phyloP scores from a whole-genome alignment of 2,888 invertebrate genomes.

The Teinopalpus imperialis region DNA sequence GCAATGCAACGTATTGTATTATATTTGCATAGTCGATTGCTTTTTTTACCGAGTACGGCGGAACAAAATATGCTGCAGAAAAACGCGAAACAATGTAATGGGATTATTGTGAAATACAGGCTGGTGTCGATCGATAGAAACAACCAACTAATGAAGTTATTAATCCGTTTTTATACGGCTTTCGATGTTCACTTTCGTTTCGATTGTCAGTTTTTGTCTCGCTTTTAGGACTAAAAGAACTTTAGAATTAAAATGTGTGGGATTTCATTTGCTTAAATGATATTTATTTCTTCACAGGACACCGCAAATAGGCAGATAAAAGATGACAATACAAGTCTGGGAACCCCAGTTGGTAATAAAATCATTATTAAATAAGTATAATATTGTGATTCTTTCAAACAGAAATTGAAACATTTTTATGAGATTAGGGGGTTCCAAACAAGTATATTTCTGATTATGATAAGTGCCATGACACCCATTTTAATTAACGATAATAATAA shows the following conservation, averaged over 20 bases:
- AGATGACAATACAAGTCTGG: slow-evolving; percentile 53
- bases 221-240: slow-evolving; percentile 40
- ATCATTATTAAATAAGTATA: too few relatives aligned
- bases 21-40: too few relatives aligned
- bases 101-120: slow-evolving; percentile 79
- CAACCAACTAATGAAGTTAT: slow-evolving; percentile 81
- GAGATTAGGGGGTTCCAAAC: too few relatives aligned
- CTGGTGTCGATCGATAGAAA: slow-evolving; percentile 75
- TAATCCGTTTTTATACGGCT: slow-evolving; percentile 76
- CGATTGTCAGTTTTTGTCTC: slow-evolving; percentile 54
- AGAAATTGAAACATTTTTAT: too few relatives aligned
- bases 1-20: too few relatives aligned
- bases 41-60: slow-evolving; percentile 39
- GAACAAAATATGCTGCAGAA: slow-evolving; percentile 56
- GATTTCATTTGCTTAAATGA: not conserved
- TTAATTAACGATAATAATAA: too few relatives aligned
- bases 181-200: slow-evolving; percentile 60
- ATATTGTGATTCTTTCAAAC: too few relatives aligned
- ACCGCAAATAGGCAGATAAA: slow-evolving; percentile 44
- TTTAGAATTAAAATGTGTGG: slow-evolving; percentile 32
- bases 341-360: slow-evolving; percentile 50
- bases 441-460: too few relatives aligned
- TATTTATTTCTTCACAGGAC: slow-evolving; percentile 48
- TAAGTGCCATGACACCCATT: too few relatives aligned
- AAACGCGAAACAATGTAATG: slow-evolving; percentile 60